These are phyloP conservation scores for Ptychoptera albimana DNA, from an alignment of 2,888 invertebrate species.

Conservation along the genomic window DNA sequence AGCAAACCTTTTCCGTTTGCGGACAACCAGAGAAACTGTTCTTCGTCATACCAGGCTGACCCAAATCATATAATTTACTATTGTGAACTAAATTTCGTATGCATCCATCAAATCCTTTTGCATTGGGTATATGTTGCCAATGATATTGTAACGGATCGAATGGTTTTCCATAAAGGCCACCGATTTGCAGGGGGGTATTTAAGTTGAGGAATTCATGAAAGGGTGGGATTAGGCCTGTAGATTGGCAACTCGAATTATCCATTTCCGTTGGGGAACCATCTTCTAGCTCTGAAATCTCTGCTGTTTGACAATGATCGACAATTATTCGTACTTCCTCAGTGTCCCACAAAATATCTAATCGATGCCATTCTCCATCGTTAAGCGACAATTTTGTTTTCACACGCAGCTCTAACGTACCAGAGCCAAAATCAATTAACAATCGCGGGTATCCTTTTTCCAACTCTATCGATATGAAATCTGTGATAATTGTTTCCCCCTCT, in stretches of 20 bases:
- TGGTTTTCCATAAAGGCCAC: slow-evolving; percentile 79
- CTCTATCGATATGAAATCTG: slow-evolving; percentile 90
- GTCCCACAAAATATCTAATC: slow-evolving; percentile 90
- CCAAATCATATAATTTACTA: slow-evolving; percentile 88
- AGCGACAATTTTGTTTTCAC: slow-evolving; percentile 73
- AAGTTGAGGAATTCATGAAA: slow-evolving; percentile 94
- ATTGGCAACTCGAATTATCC: slow-evolving; percentile 80
- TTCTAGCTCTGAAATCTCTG: slow-evolving; percentile 75
- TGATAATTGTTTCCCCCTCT: slow-evolving; percentile 73
- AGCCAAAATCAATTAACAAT: slow-evolving; percentile 85
- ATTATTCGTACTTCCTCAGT: slow-evolving; percentile 86
- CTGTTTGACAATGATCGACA: slow-evolving; percentile 84
- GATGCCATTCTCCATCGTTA: slow-evolving; percentile 97
- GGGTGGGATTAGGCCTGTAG: slow-evolving; percentile 76
- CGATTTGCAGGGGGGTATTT: slow-evolving; percentile 87
- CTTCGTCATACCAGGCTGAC: slow-evolving; percentile 75
- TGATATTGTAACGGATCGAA: slow-evolving; percentile 78
- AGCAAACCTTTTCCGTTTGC: slow-evolving; percentile 84
- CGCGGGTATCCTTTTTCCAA: slow-evolving; percentile 82
- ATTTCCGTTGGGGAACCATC: slow-evolving; percentile 80
- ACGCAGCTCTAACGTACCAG: slow-evolving; percentile 73
- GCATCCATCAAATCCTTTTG: slow-evolving; percentile 89
- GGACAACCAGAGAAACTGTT: slow-evolving; percentile 83
- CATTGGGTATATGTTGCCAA: slow-evolving; percentile 82
- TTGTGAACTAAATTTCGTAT: slow-evolving; percentile 91